These are phyloP conservation scores for Ammodytes marinus DNA, from an alignment of 2,113 vertebrate species.

Conservation along the genomic window DNA sequence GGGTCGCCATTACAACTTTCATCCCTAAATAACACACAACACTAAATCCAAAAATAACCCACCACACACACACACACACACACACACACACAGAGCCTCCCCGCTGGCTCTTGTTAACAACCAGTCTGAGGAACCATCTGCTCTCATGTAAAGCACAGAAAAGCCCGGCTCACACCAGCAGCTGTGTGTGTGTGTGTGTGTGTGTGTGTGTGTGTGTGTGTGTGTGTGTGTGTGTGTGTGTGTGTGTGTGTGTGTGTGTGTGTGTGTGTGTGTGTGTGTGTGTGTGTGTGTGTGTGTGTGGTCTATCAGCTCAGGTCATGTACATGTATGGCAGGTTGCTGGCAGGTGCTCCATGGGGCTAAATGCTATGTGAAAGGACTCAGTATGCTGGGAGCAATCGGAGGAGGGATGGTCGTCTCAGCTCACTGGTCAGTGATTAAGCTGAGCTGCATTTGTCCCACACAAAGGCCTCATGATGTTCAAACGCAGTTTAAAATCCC, in stretches of 20 bases:
- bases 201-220: not conserved
- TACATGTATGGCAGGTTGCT: slow-evolving; percentile 45
- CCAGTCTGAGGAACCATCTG: slow-evolving; percentile 65
- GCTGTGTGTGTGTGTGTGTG: slow-evolving; percentile 6
- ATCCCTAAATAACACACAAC: slow-evolving; percentile 71
- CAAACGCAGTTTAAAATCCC: slow-evolving; percentile 30
- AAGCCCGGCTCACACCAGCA: slow-evolving; percentile 23
- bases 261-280: not conserved
- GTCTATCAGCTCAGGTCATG: slow-evolving; percentile 24
- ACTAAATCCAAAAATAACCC: slow-evolving; percentile 70
- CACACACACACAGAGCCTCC: slow-evolving; percentile 50
- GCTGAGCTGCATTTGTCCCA: slow-evolving; percentile 35
- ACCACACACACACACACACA: slow-evolving; percentile 56
- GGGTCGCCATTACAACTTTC: slow-evolving; percentile 47
- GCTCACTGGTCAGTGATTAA: slow-evolving; percentile 34
- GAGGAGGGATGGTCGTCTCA: slow-evolving; percentile 8
- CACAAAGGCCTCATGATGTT: slow-evolving; percentile 9
- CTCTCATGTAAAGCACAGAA: slow-evolving; percentile 26
- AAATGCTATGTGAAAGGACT: slow-evolving; percentile 37
- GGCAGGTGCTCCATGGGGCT: slow-evolving; percentile 51
- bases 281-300: no score
- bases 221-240: not conserved
- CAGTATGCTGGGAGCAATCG: not conserved
- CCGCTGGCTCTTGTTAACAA: slow-evolving; percentile 50
- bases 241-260: not conserved